Evolutionary conservation across 2,888 invertebrate species (phyloP).

Genomic region (Lasioglossum zephyrum): DNA sequence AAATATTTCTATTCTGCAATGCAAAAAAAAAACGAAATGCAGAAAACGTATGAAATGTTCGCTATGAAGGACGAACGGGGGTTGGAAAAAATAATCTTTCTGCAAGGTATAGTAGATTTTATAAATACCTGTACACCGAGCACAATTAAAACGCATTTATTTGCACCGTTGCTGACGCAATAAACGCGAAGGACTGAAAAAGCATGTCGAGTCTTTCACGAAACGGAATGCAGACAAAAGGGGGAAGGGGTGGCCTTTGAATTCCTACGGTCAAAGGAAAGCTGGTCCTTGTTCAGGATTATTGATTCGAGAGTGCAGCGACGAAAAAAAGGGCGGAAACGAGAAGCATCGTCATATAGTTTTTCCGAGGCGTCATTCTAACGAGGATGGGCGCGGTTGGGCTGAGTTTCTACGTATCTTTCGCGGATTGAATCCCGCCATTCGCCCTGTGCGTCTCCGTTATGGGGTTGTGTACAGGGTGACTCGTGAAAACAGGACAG

Average conservation of each 20-base stretch:
- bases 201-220: constrained; percentile 11
- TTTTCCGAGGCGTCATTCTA: constrained; percentile 47
- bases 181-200: background rate
- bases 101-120: background rate
- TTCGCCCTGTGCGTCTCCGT: constrained; percentile 42
- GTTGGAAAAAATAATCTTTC: background rate
- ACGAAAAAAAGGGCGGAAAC: constrained; percentile 22
- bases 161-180: background rate
- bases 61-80: background rate
- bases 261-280: constrained; percentile 51
- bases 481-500: background rate
- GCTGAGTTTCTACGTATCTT: constrained; percentile 50
- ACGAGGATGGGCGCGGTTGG: constrained; percentile 60
- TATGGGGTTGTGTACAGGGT: background rate
- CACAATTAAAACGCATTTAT: background rate
- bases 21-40: too few species aligned
- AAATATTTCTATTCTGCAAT: too few species aligned
- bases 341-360: constrained; percentile 44
- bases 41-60: background rate
- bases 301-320: constrained; percentile 56
- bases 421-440: constrained; percentile 55
- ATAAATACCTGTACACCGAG: background rate
- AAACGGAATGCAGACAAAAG: constrained; percentile 48
- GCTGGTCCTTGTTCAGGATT: constrained; percentile 51
- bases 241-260: constrained; percentile 48